phyloP scores from a whole-genome alignment of 2,797 vertebrate genomes.

The Delichon dasypus region DNA sequence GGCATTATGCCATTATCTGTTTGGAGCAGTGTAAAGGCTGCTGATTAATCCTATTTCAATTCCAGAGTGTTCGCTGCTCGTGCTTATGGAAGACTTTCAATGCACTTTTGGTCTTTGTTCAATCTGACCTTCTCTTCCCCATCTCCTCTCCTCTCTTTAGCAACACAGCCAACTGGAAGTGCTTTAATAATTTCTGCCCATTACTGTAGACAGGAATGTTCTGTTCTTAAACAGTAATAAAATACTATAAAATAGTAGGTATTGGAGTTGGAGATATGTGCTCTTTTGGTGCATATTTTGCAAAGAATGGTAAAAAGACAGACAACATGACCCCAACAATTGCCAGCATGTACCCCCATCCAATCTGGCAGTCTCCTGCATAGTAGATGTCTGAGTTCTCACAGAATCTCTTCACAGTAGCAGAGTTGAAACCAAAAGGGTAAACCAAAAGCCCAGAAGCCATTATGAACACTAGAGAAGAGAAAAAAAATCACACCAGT shows the following conservation, averaged over 20 bases:
- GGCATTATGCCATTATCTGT: slow-evolving; percentile 26
- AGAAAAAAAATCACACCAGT: slow-evolving; percentile 14
- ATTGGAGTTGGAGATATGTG: slow-evolving; percentile 90
- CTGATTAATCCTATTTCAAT: slow-evolving; percentile 15
- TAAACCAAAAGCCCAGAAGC: slow-evolving; percentile 91
- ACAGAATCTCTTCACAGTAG: slow-evolving; percentile 88
- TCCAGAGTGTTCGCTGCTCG: slow-evolving; percentile 47
- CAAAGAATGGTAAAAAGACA: slow-evolving; percentile 94
- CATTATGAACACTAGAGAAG: slow-evolving; percentile 90
- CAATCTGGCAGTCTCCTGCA: slow-evolving; percentile 91
- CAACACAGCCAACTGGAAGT: slow-evolving; percentile 64
- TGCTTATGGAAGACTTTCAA: slow-evolving; percentile 70
- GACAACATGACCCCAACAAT: slow-evolving; percentile 95
- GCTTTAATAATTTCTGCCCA: slow-evolving; percentile 49
- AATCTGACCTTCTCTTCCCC: slow-evolving; percentile 38
- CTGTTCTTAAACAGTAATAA: slow-evolving; percentile 31
- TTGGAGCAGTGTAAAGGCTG: slow-evolving; percentile 31
- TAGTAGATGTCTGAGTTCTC: slow-evolving; percentile 90
- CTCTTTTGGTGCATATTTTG: slow-evolving; percentile 96
- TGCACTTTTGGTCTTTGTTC: slow-evolving; percentile 62
- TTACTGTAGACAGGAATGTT: slow-evolving; percentile 59
- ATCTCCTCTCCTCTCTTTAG: slow-evolving; percentile 36
- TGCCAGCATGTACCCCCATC: slow-evolving; percentile 95
- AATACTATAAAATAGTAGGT: slow-evolving; percentile 91
- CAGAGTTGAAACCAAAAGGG: slow-evolving; percentile 91